A percentile compares a stretch with the other conserved stretches of the same genome.
These are phyloP conservation scores for Bembecia ichneumoniformis DNA, from an alignment of 2,888 invertebrate species.

Conservation along the genomic window DNA sequence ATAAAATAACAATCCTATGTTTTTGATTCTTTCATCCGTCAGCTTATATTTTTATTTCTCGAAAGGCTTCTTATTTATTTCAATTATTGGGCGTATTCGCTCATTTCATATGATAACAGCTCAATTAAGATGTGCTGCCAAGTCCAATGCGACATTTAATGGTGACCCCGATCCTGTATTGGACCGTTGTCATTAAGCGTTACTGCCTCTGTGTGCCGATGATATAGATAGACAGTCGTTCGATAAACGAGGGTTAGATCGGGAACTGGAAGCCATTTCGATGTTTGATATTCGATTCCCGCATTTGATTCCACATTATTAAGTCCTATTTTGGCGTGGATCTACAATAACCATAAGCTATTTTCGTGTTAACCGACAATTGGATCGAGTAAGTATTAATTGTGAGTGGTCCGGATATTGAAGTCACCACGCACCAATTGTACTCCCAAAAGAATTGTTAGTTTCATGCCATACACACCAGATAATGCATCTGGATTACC, in stretches of 20 bases:
- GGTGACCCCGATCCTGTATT: constrained; percentile 59
- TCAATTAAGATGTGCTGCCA: constrained; percentile 52
- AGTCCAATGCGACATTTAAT: constrained; percentile 53
- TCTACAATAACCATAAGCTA: constrained; percentile 17
- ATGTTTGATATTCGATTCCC: constrained; percentile 22
- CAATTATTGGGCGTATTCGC: constrained; percentile 5
- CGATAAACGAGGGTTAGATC: constrained; percentile 50
- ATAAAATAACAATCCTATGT: too few species aligned
- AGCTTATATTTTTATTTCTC: too few species aligned
- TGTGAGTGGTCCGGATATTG: constrained; percentile 38
- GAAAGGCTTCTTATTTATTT: not conserved
- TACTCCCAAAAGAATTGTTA: constrained; percentile 4
- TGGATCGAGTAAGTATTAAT: constrained; percentile 48
- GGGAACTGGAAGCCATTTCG: constrained; percentile 23
- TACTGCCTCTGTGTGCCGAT: constrained; percentile 40
- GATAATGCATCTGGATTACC: too few species aligned
- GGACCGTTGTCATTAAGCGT: constrained; percentile 58
- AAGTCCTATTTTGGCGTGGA: constrained; percentile 30
- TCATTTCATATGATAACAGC: constrained; percentile 31
- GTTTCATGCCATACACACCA: not conserved
- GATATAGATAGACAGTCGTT: constrained; percentile 39
- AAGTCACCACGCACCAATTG: constrained; percentile 26
- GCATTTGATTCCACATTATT: constrained; percentile 16
- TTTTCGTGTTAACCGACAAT: constrained; percentile 23
- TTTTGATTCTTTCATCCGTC: too few species aligned